Conservation (phyloP, 2,888 invertebrate genomes). For the Protonemura montana region DNA sequence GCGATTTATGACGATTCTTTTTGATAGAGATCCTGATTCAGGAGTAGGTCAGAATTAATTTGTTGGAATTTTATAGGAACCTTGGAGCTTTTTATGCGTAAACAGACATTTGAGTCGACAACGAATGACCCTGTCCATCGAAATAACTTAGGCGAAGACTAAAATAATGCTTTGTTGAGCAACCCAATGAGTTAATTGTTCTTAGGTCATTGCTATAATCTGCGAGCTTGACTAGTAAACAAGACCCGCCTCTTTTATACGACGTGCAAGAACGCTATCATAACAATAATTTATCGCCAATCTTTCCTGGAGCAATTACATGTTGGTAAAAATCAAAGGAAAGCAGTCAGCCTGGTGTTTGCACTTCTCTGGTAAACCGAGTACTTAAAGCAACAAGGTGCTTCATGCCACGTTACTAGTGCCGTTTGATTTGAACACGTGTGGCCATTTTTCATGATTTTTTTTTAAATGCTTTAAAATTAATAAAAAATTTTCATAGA, state of each 20-base stretch:
- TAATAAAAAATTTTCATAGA: too few species aligned
- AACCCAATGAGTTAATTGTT: background rate
- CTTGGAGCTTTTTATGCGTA: too few species aligned
- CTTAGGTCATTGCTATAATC: background rate
- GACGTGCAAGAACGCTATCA: background rate
- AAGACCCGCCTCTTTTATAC: background rate
- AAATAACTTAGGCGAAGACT: too few species aligned
- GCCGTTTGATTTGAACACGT: too few species aligned
- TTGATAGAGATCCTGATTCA: background rate
- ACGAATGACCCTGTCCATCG: too few species aligned
- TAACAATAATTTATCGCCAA: background rate
- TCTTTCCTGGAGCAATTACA: background rate
- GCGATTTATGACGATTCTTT: background rate
- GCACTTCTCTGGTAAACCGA: too few species aligned
- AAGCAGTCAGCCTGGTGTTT: constrained; percentile 1
- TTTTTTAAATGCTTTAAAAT: too few species aligned
- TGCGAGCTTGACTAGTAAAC: background rate
- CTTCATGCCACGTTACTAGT: too few species aligned
- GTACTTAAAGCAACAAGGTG: too few species aligned
- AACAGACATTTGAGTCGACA: too few species aligned
- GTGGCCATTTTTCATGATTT: too few species aligned
- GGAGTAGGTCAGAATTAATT: background rate
- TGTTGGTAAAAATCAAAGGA: background rate
- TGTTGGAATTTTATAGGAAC: background rate
- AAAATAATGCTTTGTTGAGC: background rate